Evolutionary conservation across 2,888 invertebrate genomes (phyloP).

Genomic region (Tenodera sinensis): DNA sequence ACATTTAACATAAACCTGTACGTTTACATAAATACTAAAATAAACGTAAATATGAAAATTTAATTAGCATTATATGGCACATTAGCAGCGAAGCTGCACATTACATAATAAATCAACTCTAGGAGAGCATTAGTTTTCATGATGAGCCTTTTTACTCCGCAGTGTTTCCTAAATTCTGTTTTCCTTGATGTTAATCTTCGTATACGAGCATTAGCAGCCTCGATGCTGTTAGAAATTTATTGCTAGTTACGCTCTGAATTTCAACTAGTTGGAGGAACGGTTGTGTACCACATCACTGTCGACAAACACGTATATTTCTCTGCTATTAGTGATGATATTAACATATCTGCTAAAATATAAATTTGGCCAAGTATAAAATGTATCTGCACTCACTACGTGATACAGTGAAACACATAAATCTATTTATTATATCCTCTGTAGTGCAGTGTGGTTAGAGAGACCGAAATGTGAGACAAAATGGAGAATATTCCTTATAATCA

Average conservation of each 20-base stretch:
- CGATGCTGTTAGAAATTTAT: neutral
- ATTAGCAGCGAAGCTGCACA: neutral
- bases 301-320: neutral
- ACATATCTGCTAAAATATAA: neutral
- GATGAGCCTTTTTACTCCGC: neutral
- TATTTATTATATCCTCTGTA: too few relatives aligned
- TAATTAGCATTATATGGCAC: neutral
- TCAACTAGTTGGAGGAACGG: neutral
- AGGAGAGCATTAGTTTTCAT: neutral
- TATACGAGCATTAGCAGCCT: too few relatives aligned
- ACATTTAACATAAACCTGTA: neutral
- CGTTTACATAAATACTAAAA: neutral
- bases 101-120: neutral
- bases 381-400: too few relatives aligned
- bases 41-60: neutral
- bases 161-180: neutral
- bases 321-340: neutral
- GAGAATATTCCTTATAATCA: too few relatives aligned
- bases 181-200: neutral
- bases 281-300: neutral
- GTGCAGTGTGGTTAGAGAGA: too few relatives aligned
- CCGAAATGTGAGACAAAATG: too few relatives aligned
- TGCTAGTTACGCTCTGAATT: neutral
- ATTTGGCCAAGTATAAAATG: neutral
- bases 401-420: too few relatives aligned